Conservation (phyloP, 92 coral and sea anemone species). For the Phymanthus crucifer region DNA sequence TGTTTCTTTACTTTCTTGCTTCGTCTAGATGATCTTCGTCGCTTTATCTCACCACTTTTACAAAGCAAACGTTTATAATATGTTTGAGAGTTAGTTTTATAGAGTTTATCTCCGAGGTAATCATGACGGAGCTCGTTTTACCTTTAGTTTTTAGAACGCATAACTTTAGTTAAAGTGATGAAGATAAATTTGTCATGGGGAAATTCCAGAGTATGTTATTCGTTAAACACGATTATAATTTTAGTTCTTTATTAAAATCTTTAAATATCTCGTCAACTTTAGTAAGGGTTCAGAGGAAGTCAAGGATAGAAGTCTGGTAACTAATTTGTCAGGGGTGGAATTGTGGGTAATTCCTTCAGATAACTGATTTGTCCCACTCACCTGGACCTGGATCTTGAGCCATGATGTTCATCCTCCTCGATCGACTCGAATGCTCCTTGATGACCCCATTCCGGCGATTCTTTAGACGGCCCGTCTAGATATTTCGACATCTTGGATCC, state of each 20-base stretch:
- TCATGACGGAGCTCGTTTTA: no score
- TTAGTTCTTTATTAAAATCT: not conserved
- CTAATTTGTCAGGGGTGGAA: not conserved
- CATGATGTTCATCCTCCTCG: conserved; percentile 53
- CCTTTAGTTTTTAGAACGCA: no score
- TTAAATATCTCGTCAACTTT: not conserved
- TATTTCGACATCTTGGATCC: conserved; percentile 97
- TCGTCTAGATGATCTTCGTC: conserved; percentile 63
- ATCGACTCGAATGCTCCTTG: conserved; percentile 61
- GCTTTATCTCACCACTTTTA: conserved; percentile 53
- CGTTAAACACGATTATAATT: no score
- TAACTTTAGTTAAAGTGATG: no score
- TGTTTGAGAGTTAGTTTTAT: conserved; percentile 21
- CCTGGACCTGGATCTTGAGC: conserved; percentile 21
- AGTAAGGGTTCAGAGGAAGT: not conserved
- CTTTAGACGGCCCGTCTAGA: conserved; percentile 45
- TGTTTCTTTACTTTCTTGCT: conserved; percentile 71
- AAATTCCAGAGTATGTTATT: no score
- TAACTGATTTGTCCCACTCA: not conserved
- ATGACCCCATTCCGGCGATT: conserved; percentile 54
- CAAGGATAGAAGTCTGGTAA: no score
- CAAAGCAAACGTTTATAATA: conserved; percentile 5
- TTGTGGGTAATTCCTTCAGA: not conserved
- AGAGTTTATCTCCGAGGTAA: not conserved
- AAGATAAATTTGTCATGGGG: no score